phyloP scores from a whole-genome alignment of 2,797 vertebrate species.

The Aythya fuligula region DNA sequence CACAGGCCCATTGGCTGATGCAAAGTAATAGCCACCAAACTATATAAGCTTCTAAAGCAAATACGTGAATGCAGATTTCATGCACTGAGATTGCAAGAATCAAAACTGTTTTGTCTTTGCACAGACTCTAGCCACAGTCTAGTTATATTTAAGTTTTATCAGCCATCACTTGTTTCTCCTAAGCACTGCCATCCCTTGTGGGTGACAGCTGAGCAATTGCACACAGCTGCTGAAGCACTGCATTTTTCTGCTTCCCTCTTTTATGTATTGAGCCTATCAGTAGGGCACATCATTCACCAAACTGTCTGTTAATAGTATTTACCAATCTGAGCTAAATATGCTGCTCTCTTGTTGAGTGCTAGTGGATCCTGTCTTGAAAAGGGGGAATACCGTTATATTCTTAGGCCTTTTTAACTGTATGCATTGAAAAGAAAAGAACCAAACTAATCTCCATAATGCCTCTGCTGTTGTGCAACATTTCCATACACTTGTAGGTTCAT shows the following conservation, averaged over 20 bases:
- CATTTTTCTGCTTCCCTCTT: neutral
- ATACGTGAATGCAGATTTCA: rapidly evolving
- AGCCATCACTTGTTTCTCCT: neutral
- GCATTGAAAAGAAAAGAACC: neutral
- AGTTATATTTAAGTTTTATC: neutral
- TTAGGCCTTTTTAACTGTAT: neutral
- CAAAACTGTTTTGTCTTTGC: neutral
- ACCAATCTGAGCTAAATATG: neutral
- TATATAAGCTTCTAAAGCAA: neutral
- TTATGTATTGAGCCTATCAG: neutral
- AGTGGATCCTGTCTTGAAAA: neutral
- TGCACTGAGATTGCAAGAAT: neutral
- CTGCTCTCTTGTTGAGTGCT: neutral
- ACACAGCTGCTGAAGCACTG: neutral
- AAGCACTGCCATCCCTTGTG: neutral
- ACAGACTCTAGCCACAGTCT: neutral
- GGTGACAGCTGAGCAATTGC: neutral
- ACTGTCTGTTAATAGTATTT: neutral
- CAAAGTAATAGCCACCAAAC: neutral
- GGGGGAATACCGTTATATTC: rapidly evolving
- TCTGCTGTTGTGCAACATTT: neutral
- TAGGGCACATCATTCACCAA: neutral
- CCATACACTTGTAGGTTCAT: neutral
- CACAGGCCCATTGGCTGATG: neutral
- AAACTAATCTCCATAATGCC: neutral